Evolutionary conservation across 30 jellyfish, hydroid and myxozoan species (phyloP).

Genomic region (Aurelia sp.): DNA sequence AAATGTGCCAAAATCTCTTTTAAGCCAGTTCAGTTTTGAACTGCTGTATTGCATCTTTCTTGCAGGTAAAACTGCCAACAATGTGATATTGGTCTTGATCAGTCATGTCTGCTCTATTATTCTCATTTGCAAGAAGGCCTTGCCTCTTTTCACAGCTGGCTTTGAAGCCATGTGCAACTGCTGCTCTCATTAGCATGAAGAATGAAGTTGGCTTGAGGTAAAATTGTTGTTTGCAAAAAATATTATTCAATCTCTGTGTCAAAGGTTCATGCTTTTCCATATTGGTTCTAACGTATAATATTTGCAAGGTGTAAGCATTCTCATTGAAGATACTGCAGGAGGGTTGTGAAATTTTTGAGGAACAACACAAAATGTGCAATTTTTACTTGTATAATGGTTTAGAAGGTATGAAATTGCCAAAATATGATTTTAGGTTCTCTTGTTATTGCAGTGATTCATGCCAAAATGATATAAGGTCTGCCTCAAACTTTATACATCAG

Average conservation of each 20-base stretch:
- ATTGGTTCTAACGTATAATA: too few relatives aligned
- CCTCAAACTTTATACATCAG: too few relatives aligned
- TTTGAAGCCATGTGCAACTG: conserved; percentile 38
- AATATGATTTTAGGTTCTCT: neutral
- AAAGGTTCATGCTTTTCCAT: too few relatives aligned
- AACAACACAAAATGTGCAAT: too few relatives aligned
- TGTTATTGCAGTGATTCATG: neutral
- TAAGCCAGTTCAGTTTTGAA: too few relatives aligned
- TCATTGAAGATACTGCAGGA: too few relatives aligned
- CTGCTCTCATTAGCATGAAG: conserved; percentile 23
- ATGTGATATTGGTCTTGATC: neutral
- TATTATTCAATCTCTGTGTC: neutral
- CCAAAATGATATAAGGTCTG: too few relatives aligned
- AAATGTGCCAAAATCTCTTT: too few relatives aligned
- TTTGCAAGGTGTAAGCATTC: too few relatives aligned
- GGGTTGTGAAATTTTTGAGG: too few relatives aligned
- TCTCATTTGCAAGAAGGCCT: conserved; percentile 29
- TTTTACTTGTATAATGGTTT: too few relatives aligned
- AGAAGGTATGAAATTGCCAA: neutral
- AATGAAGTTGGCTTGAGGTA: conserved; percentile 28
- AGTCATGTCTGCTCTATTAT: conserved; percentile 19
- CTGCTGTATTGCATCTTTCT: neutral
- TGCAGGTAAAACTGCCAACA: neutral
- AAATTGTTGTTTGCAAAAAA: neutral
- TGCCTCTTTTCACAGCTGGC: conserved; percentile 43